A percentile compares a stretch with the other conserved stretches of the same genome.
These are phyloP conservation scores for Pammene aurita DNA, from an alignment of 2,888 invertebrate genomes.

Conservation along the genomic window DNA sequence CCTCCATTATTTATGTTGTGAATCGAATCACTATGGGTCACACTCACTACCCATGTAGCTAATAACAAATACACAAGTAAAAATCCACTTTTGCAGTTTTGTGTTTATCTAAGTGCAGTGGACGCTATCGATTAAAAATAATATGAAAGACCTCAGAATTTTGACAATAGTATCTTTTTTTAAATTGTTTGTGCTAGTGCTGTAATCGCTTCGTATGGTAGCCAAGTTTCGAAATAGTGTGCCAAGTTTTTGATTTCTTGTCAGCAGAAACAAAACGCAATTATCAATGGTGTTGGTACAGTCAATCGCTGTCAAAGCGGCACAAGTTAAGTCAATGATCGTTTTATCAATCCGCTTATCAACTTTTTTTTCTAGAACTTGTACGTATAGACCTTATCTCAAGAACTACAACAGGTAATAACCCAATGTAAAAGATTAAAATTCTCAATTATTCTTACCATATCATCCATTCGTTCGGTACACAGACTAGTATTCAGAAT, in stretches of 20 bases:
- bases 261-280: background rate
- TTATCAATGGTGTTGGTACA: background rate
- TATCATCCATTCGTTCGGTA: background rate
- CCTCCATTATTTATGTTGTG: conserved; percentile 51
- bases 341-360: conserved; percentile 21
- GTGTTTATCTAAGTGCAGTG: background rate
- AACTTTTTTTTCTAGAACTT: conserved; percentile 19
- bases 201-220: background rate
- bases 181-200: background rate
- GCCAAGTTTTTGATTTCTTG: background rate
- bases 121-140: background rate
- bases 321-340: background rate
- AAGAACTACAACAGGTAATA: conserved; percentile 22
- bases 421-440: background rate
- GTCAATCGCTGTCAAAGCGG: background rate
- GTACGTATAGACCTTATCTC: background rate
- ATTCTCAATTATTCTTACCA: background rate
- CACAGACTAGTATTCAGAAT: background rate
- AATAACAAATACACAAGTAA: too few species aligned
- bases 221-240: background rate
- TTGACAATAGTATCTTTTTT: background rate
- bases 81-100: too few species aligned
- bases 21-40: background rate
- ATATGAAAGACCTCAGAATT: background rate
- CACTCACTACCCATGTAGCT: background rate